Evolutionary conservation across 2,888 invertebrate species (phyloP), one percentile per base, ranked within the genome.

Genomic region (Drosophila acutilabella): DNA sequence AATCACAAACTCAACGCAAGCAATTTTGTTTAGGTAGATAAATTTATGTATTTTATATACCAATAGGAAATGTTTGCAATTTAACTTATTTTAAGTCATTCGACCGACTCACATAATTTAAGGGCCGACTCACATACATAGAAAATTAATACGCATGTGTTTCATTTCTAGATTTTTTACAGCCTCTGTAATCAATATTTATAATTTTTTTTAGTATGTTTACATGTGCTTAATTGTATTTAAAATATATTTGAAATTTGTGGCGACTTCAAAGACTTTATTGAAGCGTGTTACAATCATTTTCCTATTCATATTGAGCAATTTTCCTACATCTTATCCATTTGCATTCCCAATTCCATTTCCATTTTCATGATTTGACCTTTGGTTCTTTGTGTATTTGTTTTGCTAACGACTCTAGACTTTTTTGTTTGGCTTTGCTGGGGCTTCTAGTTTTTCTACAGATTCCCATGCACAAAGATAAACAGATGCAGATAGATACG

Each of bases 391-490:
- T 23, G 13, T 45, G 45, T 45, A 20, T 23, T 13, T 44, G 2
- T 7, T 33, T 52, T 13, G 6, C 33, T 7, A 23, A 38, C 44
- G 48, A 50, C 23, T 57, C 56, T 64, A 56, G 45, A 41, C 40
- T 40, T 38, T 40, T 23, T 13, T 26, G 41, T 14, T 41, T 53
- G 23, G 23, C 6, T 23, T 23, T 5, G 23, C 23, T 23, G 40
- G 26, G 26, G 38, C 23, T 14, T 26, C 7, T 42, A 13, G 13
- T 54, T 30, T 20, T 36, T 23, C 4, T 5, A n/a, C 4, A n/a
- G 30, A 54, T n/a, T 53, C 16, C 26, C 13, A n/a, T 14, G 14
- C 33, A 20, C 36, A 50, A 18, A 50, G 51, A n/a, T 52, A 26
- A 41, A 13, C 7, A 41, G 41, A 30, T 53, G 41, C 41, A 53